phyloP scores from a whole-genome alignment of 2,888 invertebrate genomes.

The Parasteatoda lunata region DNA sequence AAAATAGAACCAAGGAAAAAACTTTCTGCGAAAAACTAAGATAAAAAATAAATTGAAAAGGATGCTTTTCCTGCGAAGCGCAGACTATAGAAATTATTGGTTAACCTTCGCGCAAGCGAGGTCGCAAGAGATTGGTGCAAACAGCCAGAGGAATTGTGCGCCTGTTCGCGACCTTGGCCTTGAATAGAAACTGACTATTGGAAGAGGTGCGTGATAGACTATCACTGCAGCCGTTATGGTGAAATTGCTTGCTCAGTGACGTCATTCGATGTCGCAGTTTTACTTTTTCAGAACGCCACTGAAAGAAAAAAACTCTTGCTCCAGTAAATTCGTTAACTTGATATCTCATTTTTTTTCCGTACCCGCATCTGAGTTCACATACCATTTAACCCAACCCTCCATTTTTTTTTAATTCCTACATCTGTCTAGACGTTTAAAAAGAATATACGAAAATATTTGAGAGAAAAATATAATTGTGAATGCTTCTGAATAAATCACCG shows the following conservation, averaged over 20 bases:
- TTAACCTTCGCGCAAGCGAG: constrained; percentile 50
- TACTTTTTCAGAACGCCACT: constrained; percentile 2
- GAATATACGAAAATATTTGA: background rate
- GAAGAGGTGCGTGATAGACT: constrained; percentile 39
- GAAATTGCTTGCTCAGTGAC: constrained; percentile 53
- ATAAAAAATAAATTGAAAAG: constrained; percentile 7
- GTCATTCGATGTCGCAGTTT: constrained; percentile 31
- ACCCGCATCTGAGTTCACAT: background rate
- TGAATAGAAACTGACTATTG: constrained; percentile 44
- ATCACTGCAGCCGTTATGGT: constrained; percentile 55
- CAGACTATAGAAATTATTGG: constrained; percentile 32
- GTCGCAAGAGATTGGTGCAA: constrained; percentile 36
- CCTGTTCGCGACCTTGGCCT: constrained; percentile 59
- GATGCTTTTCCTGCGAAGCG: constrained; percentile 24
- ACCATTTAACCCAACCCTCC: background rate
- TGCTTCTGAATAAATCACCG: too few species aligned
- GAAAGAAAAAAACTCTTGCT: background rate
- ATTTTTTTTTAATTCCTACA: background rate
- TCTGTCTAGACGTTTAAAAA: background rate
- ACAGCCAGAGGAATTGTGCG: constrained; percentile 27
- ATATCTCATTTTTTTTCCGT: background rate
- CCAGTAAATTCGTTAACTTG: background rate
- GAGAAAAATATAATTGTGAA: too few species aligned
- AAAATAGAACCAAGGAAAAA: constrained; percentile 22
- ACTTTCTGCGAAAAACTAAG: background rate